Evolutionary conservation across 2,797 vertebrate species (phyloP).

Genomic region (Enteromius unitaeniatus): DNA sequence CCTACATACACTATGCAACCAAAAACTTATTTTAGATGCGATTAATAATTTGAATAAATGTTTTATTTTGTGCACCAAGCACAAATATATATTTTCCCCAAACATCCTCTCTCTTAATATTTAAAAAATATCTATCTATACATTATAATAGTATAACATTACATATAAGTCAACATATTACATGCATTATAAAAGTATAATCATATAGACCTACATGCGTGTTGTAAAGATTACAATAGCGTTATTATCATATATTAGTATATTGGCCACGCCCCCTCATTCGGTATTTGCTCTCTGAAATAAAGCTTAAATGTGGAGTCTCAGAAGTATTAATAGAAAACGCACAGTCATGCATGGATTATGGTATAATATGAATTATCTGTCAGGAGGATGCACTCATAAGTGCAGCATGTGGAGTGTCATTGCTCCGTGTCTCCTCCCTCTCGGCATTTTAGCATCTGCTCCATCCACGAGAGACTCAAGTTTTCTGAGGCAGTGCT

Average conservation of each 20-base stretch:
- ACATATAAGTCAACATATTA: too few species aligned
- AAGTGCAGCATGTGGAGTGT: not conserved
- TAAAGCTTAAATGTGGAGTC: not conserved
- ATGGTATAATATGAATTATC: not conserved
- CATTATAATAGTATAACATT: too few species aligned
- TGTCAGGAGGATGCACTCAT: not conserved
- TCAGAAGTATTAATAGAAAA: not conserved
- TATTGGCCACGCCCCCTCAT: constrained; percentile 4
- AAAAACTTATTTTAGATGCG: too few species aligned
- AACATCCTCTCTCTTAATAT: too few species aligned
- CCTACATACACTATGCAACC: too few species aligned
- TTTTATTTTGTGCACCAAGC: too few species aligned
- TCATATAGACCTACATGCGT: not conserved
- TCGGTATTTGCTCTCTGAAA: not conserved
- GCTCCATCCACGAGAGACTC: not conserved
- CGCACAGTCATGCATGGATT: not conserved
- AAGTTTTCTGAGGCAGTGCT: not conserved
- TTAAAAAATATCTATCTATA: too few species aligned
- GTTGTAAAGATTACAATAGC: not conserved
- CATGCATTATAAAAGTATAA: not conserved
- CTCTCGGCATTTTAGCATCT: constrained; percentile 45
- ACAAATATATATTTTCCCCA: too few species aligned
- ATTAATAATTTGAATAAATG: too few species aligned
- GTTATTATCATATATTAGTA: not conserved
- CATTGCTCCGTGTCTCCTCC: constrained; percentile 42